Evolutionary conservation across 1,140 invertebrate genomes (phyloP).

Genomic region (Pteromalus puparum): DNA sequence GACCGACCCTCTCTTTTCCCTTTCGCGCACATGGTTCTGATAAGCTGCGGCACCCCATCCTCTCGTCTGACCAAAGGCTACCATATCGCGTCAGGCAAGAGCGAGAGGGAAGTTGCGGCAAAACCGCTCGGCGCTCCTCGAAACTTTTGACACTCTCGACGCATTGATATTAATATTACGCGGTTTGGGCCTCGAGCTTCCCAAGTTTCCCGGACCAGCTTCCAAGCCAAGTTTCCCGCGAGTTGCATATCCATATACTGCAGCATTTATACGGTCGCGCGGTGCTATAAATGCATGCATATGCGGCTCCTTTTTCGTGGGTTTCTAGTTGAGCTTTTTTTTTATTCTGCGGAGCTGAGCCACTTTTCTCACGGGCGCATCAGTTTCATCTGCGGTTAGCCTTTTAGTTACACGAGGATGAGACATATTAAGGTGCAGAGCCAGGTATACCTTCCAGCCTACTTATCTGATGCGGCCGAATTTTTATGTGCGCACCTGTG

Average conservation of each 20-base stretch:
- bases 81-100: background rate
- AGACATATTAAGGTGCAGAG: background rate
- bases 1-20: constrained; percentile 4
- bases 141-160: constrained; percentile 63
- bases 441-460: constrained; percentile 24
- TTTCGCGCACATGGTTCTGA: background rate
- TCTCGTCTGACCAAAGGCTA: background rate
- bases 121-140: constrained; percentile 34
- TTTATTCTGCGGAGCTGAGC: background rate
- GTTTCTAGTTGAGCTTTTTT: background rate
- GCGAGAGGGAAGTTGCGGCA: background rate
- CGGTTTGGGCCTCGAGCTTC: constrained; percentile 39
- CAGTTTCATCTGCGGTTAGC: constrained; percentile 37
- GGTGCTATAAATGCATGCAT: background rate
- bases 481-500: constrained; percentile 13
- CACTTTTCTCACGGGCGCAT: constrained; percentile 16
- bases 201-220: constrained; percentile 17
- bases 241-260: background rate
- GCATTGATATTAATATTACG: constrained; percentile 66
- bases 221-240: background rate
- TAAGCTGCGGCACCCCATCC: background rate
- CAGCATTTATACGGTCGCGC: background rate
- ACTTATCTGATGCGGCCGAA: constrained; percentile 34
- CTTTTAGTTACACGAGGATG: constrained; percentile 14
- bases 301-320: background rate